Conservation (phyloP, 2,113 vertebrate genomes). For the Mohoua ochrocephala region DNA sequence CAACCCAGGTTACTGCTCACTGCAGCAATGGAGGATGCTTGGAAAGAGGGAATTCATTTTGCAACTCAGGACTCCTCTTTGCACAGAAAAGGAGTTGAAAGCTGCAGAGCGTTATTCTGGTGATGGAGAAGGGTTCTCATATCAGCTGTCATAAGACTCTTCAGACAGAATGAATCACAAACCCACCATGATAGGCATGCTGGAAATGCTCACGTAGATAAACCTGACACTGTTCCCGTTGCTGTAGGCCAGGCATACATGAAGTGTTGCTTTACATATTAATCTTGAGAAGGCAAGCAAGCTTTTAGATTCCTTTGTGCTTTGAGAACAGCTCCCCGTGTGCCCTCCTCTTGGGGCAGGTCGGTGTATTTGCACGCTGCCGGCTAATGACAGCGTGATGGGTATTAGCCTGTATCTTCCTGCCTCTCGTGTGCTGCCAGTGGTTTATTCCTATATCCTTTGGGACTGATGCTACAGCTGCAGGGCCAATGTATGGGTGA, state of each 20-base stretch:
- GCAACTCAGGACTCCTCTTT: neutral
- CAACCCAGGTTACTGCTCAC: neutral
- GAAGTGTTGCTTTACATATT: neutral
- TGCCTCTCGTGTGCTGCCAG: neutral
- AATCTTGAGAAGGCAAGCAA: neutral
- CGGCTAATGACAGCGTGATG: neutral
- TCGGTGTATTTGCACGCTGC: neutral
- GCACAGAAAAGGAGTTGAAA: constrained; percentile 36
- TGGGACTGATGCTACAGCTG: neutral
- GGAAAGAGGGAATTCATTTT: neutral
- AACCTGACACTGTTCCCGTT: neutral
- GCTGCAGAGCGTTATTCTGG: neutral
- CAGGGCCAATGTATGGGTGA: rapidly evolving
- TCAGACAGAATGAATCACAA: neutral
- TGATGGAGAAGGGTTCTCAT: neutral
- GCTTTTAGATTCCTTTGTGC: neutral
- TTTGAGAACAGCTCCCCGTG: neutral
- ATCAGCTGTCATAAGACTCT: neutral
- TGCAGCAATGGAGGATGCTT: neutral
- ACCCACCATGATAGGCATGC: neutral
- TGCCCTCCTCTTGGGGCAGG: neutral
- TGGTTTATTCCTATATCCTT: neutral
- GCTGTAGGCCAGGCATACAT: neutral
- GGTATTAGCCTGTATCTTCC: neutral
- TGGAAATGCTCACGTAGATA: neutral